Evolutionary conservation across 2,113 vertebrate species (phyloP).

Genomic region (Shinisaurus crocodilurus): DNA sequence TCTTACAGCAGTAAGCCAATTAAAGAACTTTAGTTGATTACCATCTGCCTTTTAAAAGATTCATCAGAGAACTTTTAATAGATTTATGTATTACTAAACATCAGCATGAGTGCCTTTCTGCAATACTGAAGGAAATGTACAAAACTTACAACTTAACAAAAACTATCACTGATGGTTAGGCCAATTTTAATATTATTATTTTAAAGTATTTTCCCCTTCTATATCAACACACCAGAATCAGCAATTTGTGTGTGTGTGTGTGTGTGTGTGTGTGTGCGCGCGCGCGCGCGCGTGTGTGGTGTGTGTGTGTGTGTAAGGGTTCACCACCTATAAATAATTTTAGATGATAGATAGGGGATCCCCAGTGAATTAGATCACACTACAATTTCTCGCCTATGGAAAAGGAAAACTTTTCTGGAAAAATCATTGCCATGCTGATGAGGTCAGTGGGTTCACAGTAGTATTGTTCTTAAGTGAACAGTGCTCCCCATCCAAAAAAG

Average conservation of each 20-base stretch:
- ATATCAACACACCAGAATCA: background rate
- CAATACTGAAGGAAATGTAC: background rate
- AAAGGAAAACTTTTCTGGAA: background rate
- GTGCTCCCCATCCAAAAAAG: slow-evolving; percentile 32
- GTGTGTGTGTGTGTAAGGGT: no score
- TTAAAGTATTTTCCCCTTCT: background rate
- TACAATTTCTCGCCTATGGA: background rate
- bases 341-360: no score
- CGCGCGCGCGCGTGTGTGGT: no score
- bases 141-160: background rate
- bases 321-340: no score
- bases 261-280: no score
- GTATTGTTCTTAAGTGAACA: slow-evolving; percentile 14
- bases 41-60: background rate
- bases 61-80: background rate
- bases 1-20: background rate
- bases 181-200: background rate
- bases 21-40: background rate
- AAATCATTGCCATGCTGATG: background rate
- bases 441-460: background rate
- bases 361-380: no score
- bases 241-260: no score
- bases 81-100: slow-evolving; percentile 22
- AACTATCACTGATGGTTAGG: background rate
- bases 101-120: background rate